Evolutionary conservation across 2,888 invertebrate genomes (phyloP).

Genomic region (Phyllotreta striolata): DNA sequence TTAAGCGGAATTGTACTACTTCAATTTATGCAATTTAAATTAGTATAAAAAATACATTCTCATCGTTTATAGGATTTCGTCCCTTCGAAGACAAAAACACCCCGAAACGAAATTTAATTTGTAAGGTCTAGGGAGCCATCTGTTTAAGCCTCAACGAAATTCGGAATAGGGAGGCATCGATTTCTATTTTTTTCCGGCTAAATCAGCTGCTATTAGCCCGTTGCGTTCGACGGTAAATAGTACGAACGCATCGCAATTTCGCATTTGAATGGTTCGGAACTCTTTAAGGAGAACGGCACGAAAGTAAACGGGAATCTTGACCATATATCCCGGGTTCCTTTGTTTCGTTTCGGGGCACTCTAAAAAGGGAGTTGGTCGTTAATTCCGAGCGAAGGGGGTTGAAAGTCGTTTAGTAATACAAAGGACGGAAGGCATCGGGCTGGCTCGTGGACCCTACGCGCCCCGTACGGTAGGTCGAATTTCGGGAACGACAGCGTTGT

Average conservation of each 20-base stretch:
- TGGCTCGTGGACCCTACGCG: conserved; percentile 3
- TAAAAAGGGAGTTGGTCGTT: conserved; percentile 29
- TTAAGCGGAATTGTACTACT: too few species aligned
- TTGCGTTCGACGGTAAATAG: too few species aligned
- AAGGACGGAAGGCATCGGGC: conserved; percentile 24
- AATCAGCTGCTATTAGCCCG: too few species aligned
- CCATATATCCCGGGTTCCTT: conserved; percentile 32
- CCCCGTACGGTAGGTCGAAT: conserved; percentile 26
- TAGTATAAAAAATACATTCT: too few species aligned
- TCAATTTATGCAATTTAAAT: too few species aligned
- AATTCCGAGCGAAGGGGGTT: conserved; percentile 28
- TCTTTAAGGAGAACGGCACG: conserved; percentile 18
- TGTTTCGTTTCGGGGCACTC: conserved; percentile 32
- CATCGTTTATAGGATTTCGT: too few species aligned
- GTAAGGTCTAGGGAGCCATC: too few species aligned
- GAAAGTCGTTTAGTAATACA: conserved; percentile 30
- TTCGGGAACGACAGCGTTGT: conserved; percentile 22
- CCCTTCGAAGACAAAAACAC: too few species aligned
- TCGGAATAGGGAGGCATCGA: too few species aligned
- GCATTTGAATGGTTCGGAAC: conserved; percentile 23
- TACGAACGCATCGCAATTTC: conserved; percentile 13
- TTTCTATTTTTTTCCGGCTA: too few species aligned
- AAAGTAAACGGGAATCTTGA: conserved; percentile 33
- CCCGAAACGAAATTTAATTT: too few species aligned
- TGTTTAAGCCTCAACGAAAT: too few species aligned